Conservation (phyloP, 2,888 invertebrate genomes). For the Deilephila elpenor region DNA sequence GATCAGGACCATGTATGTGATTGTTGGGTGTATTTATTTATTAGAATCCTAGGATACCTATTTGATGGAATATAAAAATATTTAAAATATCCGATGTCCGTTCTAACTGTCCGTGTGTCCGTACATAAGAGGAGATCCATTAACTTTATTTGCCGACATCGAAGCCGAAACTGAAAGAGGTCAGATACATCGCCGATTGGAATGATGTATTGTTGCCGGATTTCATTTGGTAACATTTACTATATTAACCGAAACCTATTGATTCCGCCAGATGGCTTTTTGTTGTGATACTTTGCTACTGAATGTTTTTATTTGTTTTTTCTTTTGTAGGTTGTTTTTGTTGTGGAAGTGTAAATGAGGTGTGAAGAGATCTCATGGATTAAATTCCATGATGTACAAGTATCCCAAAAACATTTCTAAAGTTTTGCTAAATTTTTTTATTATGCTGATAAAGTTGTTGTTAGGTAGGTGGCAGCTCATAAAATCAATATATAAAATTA, state of each 20-base stretch:
- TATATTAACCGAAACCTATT: conserved; percentile 25
- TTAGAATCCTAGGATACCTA: no score
- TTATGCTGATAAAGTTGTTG: no score
- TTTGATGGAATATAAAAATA: neutral
- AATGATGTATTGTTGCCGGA: conserved; percentile 75
- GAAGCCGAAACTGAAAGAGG: conserved; percentile 62
- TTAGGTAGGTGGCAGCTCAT: no score
- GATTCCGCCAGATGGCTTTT: conserved; percentile 9
- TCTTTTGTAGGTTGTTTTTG: neutral
- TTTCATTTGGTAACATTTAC: conserved; percentile 40
- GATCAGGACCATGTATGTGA: no score
- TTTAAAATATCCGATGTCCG: neutral
- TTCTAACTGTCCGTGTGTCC: conserved; percentile 45
- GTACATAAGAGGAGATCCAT: conserved; percentile 56
- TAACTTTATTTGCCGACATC: conserved; percentile 74
- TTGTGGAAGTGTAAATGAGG: no score
- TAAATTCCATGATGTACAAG: no score
- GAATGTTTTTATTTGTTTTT: neutral
- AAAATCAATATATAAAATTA: no score
- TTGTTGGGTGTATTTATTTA: no score
- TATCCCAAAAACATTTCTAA: no score
- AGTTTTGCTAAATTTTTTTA: no score
- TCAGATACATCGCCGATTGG: conserved; percentile 68
- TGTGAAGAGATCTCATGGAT: no score
- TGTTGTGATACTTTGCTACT: neutral